Evolutionary conservation across 2,113 vertebrate genomes (phyloP), one percentile per base, ranked within the genome.

Genomic region (Podarcis raffonei): DNA sequence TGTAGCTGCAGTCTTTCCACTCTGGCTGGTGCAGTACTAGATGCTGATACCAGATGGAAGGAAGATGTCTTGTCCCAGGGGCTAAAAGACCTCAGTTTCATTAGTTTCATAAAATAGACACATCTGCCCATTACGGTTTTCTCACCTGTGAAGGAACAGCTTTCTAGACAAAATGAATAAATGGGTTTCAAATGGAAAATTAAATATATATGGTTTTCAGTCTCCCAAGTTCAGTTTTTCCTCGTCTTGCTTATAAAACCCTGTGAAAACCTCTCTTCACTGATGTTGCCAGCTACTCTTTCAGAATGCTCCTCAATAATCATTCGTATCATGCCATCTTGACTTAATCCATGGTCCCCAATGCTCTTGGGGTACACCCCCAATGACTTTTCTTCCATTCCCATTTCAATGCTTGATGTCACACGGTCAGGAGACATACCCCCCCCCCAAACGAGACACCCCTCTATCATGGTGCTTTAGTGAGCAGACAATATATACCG

Each of bases 151-250:
- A 87, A 35, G 27, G 78, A 86, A 78, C 2, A 83, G 59, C 68
- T 81, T 27, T 78, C 11, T 53, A 0, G 0, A 71, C 2, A 82
- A 82, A 82, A 82, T 84, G n/a, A 89, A 69, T 32, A 82, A 82
- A 82, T 87, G 35, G 88, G 72, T 37, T 27, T 62, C 0, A 15
- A 88, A 90, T 2, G 1, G 30, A 42, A 42, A 72, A 62, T 37
- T 77, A 77, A 25, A 85, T 76, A 39, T 27, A 75, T 8, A 62
- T 25, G 22, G 11, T 76, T 62, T 30, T 27, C 22, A n/a, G 76
- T 88, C 77, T 62, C 22, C 88, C 53, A 42, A 0, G 3, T 6
- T 77, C 35, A 0, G 9, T 30, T 6, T 57, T 0, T 0, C 15
- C 66, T 30, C 15, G 13, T 11, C 72, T 35, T 22, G 1, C 12